Evolutionary conservation across 35 echinoderm and acorn worm genomes (phyloP).

Genomic region (Eucidaris tribuloides): DNA sequence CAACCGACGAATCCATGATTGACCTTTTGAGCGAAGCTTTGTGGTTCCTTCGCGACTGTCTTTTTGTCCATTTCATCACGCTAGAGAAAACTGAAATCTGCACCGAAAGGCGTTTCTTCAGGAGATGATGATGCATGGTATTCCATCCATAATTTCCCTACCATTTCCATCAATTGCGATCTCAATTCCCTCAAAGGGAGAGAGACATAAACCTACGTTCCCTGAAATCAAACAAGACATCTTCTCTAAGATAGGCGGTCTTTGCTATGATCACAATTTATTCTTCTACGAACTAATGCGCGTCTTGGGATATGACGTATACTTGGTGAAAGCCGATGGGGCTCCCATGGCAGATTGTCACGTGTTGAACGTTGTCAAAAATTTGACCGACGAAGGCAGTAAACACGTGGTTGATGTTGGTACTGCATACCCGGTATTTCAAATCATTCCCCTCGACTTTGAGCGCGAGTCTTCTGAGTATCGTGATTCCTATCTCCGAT

Average conservation of each 20-base stretch:
- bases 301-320: slow-evolving; percentile 39
- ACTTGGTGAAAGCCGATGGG: slow-evolving; percentile 24
- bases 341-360: slow-evolving; percentile 17
- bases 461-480: slow-evolving; percentile 43
- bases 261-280: slow-evolving; percentile 48
- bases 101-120: too few species aligned
- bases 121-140: too few species aligned
- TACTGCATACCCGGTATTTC: slow-evolving; percentile 56
- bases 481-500: slow-evolving; percentile 34
- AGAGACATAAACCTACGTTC: slow-evolving; percentile 36
- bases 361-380: slow-evolving; percentile 9
- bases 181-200: too few species aligned
- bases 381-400: slow-evolving; percentile 35
- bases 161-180: too few species aligned
- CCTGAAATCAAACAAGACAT: slow-evolving; percentile 52
- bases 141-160: too few species aligned
- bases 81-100: too few species aligned
- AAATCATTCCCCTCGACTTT: slow-evolving; percentile 59
- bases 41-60: too few species aligned
- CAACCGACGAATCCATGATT: too few species aligned
- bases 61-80: too few species aligned
- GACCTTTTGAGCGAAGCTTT: too few species aligned
- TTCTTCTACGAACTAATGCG: slow-evolving; percentile 40
- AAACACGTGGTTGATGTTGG: slow-evolving; percentile 61
- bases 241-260: slow-evolving; percentile 30